A percentile compares a stretch with the other conserved stretches of the same genome.
phyloP scores from a whole-genome alignment of 2,113 vertebrate species.

The Charadrius vociferus region DNA sequence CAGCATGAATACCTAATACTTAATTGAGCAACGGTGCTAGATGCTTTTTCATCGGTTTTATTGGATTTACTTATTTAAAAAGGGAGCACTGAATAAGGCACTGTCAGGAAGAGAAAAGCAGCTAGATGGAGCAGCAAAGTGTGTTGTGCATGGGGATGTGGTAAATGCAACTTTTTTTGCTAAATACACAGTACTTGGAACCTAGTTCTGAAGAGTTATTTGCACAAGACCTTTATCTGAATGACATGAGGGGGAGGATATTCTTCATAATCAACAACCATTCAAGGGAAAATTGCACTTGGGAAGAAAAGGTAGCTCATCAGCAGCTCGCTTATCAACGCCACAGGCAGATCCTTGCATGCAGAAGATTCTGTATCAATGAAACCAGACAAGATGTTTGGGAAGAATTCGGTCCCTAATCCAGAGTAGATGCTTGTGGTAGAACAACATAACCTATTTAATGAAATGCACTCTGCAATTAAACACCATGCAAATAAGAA shows the following conservation, averaged over 20 bases:
- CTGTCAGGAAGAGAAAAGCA: not conserved
- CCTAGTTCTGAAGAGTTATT: conserved; percentile 33
- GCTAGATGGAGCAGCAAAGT: not conserved
- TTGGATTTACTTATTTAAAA: not conserved
- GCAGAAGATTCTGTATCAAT: not conserved
- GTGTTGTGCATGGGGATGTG: not conserved
- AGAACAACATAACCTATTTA: not conserved
- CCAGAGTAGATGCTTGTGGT: not conserved
- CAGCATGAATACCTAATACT: not conserved
- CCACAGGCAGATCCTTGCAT: not conserved
- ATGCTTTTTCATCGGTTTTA: not conserved
- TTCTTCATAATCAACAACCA: conserved; percentile 65
- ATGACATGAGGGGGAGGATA: not conserved
- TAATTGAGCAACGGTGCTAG: not conserved
- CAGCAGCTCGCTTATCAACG: conserved; percentile 39
- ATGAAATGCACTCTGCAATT: not conserved
- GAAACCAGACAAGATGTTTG: not conserved
- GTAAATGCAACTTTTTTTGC: conserved; percentile 40
- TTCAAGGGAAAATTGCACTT: conserved; percentile 63
- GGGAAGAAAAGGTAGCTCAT: conserved; percentile 51
- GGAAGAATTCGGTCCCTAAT: not conserved
- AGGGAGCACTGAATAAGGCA: not conserved
- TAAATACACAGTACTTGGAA: conserved; percentile 12
- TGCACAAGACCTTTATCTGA: conserved; percentile 33
- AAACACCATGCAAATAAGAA: not conserved